These are phyloP conservation scores for Amblyopsis rosae DNA, from an alignment of 2,113 vertebrate species.

Conservation along the genomic window DNA sequence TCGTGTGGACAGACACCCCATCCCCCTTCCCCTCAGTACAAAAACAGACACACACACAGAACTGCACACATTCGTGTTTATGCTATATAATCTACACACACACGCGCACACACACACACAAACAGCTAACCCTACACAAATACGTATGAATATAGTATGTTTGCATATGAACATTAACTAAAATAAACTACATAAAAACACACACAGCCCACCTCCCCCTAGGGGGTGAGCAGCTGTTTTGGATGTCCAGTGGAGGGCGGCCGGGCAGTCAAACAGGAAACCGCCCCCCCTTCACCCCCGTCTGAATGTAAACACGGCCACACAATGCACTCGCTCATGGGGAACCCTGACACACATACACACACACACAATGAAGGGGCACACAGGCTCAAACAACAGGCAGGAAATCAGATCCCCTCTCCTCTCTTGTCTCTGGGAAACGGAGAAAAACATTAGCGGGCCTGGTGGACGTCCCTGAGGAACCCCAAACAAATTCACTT, in stretches of 20 bases:
- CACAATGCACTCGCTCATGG: conserved; percentile 83
- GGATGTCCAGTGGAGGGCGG: conserved; percentile 72
- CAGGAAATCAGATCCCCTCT: conserved; percentile 50
- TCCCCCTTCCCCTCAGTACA: no score
- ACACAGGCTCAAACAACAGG: conserved; percentile 47
- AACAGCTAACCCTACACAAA: conserved; percentile 16
- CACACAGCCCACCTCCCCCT: background rate
- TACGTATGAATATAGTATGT: conserved; percentile 12
- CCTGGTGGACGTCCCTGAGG: conserved; percentile 27
- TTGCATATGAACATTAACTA: background rate
- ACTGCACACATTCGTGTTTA: no score
- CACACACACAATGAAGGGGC: conserved; percentile 8
- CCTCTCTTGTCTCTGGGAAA: background rate
- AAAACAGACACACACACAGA: no score
- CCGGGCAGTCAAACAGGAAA: conserved; percentile 81
- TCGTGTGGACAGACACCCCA: conserved; percentile 9
- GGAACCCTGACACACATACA: conserved; percentile 53
- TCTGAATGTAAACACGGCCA: conserved; percentile 78
- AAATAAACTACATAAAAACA: conserved; percentile 17
- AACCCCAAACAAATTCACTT: conserved; percentile 36
- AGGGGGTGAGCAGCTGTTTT: conserved; percentile 80
- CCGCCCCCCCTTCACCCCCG: conserved; percentile 79
- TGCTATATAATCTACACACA: no score
- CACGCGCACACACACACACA: no score
- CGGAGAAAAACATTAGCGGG: conserved; percentile 13